phyloP scores from a whole-genome alignment of 2,797 vertebrate species.

The Syndactyla subalaris region DNA sequence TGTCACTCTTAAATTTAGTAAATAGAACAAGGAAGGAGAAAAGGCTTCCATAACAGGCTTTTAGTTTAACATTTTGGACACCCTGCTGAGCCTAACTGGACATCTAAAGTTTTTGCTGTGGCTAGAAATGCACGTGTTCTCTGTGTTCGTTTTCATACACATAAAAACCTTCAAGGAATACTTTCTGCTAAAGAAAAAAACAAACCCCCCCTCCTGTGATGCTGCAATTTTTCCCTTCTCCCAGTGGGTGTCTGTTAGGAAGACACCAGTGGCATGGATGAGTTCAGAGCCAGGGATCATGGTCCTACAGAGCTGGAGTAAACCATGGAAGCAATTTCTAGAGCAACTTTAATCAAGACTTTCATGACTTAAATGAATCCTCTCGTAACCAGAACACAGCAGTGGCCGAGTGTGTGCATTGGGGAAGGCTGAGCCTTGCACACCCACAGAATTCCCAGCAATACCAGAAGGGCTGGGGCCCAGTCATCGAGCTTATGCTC shows the following conservation, averaged over 20 bases:
- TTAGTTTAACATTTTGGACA: neutral
- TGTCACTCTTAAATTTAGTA: neutral
- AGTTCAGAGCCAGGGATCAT: neutral
- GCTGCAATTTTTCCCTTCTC: neutral
- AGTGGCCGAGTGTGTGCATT: accelerated
- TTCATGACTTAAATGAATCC: neutral
- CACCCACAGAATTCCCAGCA: neutral
- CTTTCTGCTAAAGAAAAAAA: neutral
- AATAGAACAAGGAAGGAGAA: neutral
- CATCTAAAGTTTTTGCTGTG: neutral
- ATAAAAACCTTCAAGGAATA: neutral
- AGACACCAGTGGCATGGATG: neutral
- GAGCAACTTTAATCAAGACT: neutral
- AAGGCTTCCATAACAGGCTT: neutral
- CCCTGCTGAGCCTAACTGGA: neutral
- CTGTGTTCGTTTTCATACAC: neutral
- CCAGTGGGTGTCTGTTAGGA: accelerated
- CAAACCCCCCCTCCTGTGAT: neutral
- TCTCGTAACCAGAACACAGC: neutral
- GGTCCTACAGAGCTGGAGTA: neutral
- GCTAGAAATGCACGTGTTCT: neutral
- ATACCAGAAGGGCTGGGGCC: neutral
- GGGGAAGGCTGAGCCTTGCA: neutral
- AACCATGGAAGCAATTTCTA: neutral
- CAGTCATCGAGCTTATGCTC: neutral